Conservation (phyloP, 2,113 vertebrate species). For the Capricornis sumatraensis region DNA sequence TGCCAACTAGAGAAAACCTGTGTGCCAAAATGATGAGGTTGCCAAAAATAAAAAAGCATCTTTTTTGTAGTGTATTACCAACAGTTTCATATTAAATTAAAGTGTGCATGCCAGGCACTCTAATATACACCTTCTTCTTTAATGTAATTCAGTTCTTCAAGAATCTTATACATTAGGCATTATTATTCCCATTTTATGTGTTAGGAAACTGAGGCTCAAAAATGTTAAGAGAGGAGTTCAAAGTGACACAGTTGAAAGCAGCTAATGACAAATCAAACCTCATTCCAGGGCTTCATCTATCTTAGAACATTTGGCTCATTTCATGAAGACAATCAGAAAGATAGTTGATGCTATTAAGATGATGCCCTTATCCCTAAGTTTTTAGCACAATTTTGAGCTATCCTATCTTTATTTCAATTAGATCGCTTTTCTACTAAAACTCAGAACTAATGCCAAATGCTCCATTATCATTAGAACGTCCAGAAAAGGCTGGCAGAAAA, state of each 20-base stretch:
- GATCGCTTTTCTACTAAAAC: neutral
- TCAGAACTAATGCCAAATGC: neutral
- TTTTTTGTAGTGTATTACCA: neutral
- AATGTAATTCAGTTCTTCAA: neutral
- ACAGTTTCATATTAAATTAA: neutral
- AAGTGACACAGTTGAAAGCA: neutral
- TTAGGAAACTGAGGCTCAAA: neutral
- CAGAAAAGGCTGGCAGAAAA: neutral
- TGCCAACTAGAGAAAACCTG: neutral
- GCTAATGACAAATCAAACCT: neutral
- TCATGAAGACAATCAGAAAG: neutral
- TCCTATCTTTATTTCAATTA: neutral
- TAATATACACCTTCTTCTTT: neutral
- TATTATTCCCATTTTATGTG: neutral
- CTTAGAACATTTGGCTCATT: neutral
- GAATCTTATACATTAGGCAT: neutral
- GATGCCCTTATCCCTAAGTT: neutral
- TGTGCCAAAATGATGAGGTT: neutral
- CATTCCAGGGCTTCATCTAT: neutral
- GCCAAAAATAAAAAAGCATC: neutral
- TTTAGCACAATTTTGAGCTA: neutral
- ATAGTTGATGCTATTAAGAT: neutral
- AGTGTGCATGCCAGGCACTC: neutral
- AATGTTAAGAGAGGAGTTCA: neutral
- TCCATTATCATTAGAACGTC: neutral